Conservation (phyloP, 2,888 invertebrate species). For the Diaprepes abbreviatus region DNA sequence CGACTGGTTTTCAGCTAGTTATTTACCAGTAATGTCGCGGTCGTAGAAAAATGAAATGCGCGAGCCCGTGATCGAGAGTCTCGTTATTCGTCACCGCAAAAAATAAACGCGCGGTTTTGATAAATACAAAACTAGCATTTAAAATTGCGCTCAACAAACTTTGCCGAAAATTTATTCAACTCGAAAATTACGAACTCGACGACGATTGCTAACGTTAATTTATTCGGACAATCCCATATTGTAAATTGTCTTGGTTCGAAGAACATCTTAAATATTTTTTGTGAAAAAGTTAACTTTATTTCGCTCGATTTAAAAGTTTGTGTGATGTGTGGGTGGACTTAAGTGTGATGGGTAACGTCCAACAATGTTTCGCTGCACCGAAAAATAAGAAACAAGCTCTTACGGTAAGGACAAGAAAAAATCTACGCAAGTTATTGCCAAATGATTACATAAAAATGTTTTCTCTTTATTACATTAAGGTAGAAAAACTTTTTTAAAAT, state of each 20-base stretch:
- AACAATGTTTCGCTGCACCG: conserved; percentile 59
- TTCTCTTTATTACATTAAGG: too few relatives aligned
- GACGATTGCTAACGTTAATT: conserved; percentile 23
- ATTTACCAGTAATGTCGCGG: conserved; percentile 34
- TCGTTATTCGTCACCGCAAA: conserved; percentile 55
- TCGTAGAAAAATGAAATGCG: conserved; percentile 45
- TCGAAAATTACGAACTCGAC: conserved; percentile 29
- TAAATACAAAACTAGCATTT: conserved; percentile 47
- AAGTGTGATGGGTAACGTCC: conserved; percentile 60
- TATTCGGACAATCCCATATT: conserved; percentile 34
- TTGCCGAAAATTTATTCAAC: conserved; percentile 42
- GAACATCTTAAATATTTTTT: conserved; percentile 14
- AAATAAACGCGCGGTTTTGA: conserved; percentile 57
- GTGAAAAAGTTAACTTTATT: conserved; percentile 21
- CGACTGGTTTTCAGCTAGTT: conserved; percentile 37
- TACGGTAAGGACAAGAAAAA: conserved; percentile 44
- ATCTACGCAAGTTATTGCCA: too few relatives aligned
- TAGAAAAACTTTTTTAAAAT: too few relatives aligned
- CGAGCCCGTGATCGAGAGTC: conserved; percentile 31
- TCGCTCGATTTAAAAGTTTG: conserved; percentile 19
- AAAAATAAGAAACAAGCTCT: conserved; percentile 51
- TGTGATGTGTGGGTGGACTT: conserved; percentile 49
- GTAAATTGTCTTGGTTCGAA: conserved; percentile 27
- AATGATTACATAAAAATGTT: too few relatives aligned
- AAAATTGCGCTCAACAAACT: conserved; percentile 36